Base-by-base conservation (phyloP, 2,797 vertebrate species). In the Danio tinwini region DNA sequence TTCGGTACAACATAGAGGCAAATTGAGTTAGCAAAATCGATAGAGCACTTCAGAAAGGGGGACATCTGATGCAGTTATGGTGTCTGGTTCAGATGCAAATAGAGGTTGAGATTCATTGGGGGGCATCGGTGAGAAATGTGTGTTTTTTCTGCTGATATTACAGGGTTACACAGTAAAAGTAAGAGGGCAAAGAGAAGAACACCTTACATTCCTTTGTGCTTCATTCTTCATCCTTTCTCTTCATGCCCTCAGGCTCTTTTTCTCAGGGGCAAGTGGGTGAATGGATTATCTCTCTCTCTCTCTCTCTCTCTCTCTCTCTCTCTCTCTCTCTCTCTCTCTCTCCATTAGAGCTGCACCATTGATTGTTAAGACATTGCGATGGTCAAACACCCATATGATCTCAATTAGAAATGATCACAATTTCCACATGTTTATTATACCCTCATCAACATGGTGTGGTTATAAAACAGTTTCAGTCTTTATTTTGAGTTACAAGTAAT, bases 51-150 rank as follows among this genome's bases (percentile, higher is more conserved):
- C 6, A 17, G 65, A 61, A 55, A 77, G 77, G 81, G 45, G 58
- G 58, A 67, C 58, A 74, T 82, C 69, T 82, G 85, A 84, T 80
- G 80, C 11, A n/a, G 79, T 81, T 80, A 80, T 61, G 39, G 68
- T 61, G 80, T 81, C 77, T 82, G 61, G 77, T 80, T 82, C 42
- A 65, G 52, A 84, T 84, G 82, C 80, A 82, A 84, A 84, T 82
- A 62, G 69, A 82, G 17, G 37, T 78, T 75, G 40, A 62, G 39
- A 80, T 82, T 82, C 21, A n/a, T 69, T 29, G 17, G 56, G 19
- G 50, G n/a, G n/a, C 56, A 29, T 55, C 40, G 45, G 55, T 13
- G 12, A 81, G 61, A 78, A 62, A 59, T 78, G 55, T 47, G 62
- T 74, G 69, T 45, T 37, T 21, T 61, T 55, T 21, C n/a, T 47